Conservation (phyloP, 2,113 vertebrate genomes). For the Xenopus borealis region DNA sequence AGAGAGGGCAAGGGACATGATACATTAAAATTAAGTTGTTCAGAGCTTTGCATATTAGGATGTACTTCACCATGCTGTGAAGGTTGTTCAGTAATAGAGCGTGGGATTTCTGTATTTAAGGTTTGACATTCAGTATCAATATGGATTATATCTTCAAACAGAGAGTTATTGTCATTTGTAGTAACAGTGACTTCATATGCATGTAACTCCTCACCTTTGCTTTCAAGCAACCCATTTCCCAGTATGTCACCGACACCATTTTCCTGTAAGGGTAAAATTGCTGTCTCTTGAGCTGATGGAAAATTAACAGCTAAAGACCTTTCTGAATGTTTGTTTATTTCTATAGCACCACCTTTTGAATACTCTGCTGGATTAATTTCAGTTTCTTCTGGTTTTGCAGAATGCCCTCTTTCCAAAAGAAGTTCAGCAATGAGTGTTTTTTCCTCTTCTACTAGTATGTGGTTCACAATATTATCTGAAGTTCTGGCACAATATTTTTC, state of each 20-base stretch:
- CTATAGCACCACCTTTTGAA: constrained; percentile 44
- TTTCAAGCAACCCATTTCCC: constrained; percentile 49
- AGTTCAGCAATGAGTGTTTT: constrained; percentile 57
- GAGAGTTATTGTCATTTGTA: constrained; percentile 48
- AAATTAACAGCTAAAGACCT: constrained; percentile 51
- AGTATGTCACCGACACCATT: constrained; percentile 55
- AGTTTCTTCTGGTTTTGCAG: constrained; percentile 53
- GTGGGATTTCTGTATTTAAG: constrained; percentile 39
- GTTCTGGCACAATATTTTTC: constrained; percentile 33
- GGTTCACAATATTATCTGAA: constrained; percentile 49
- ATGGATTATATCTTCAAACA: constrained; percentile 58
- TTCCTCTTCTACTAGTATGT: constrained; percentile 36
- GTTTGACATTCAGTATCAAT: constrained; percentile 48
- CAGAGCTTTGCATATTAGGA: constrained; percentile 60
- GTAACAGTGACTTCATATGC: constrained; percentile 45
- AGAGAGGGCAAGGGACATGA: constrained; percentile 64
- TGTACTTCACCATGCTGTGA: constrained; percentile 56
- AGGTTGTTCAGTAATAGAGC: constrained; percentile 57
- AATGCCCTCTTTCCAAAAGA: constrained; percentile 64
- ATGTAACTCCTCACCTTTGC: constrained; percentile 40
- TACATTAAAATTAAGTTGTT: constrained; percentile 62
- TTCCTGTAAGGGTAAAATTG: constrained; percentile 67
- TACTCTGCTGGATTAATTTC: constrained; percentile 33
- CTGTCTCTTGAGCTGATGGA: constrained; percentile 39
- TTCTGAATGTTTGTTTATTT: constrained; percentile 50